Conservation (phyloP, 2,113 vertebrate species). For the Epinephelus cyanopodus region DNA sequence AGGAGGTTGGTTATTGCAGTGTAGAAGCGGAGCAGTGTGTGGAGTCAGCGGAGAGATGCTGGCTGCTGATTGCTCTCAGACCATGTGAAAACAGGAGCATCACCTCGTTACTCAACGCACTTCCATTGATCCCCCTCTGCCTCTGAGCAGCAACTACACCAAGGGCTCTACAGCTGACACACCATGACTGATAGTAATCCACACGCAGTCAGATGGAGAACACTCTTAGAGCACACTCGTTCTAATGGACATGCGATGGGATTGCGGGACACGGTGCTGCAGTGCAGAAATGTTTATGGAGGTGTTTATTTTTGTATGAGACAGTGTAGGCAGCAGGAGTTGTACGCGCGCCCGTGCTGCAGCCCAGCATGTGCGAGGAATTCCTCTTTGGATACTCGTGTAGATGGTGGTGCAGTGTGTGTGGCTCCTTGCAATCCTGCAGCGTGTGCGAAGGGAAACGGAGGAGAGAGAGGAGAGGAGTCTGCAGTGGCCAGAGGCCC, state of each 20-base stretch:
- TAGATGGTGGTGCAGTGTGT: constrained; percentile 50
- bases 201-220: constrained; percentile 51
- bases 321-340: neutral
- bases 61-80: constrained; percentile 71
- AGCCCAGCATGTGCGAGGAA: constrained; percentile 46
- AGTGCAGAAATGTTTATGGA: constrained; percentile 62
- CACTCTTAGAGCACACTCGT: constrained; percentile 29
- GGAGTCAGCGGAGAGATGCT: constrained; percentile 41
- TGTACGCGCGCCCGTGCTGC: constrained; percentile 15
- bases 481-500: constrained; percentile 74
- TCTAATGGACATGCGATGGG: constrained; percentile 49
- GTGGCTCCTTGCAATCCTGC: constrained; percentile 58
- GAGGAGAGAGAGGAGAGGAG: constrained; percentile 71
- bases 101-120: constrained; percentile 79
- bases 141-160: constrained; percentile 62
- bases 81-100: constrained; percentile 72
- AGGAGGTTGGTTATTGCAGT: constrained; percentile 34
- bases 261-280: constrained; percentile 30
- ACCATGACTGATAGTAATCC: constrained; percentile 74
- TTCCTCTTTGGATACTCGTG: constrained; percentile 56
- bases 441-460: constrained; percentile 53
- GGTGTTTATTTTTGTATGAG: constrained; percentile 55
- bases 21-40: constrained; percentile 25
- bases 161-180: constrained; percentile 71
- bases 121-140: constrained; percentile 81